Conservation (phyloP, 2,113 vertebrate species). For the Dipodomys merriami region DNA sequence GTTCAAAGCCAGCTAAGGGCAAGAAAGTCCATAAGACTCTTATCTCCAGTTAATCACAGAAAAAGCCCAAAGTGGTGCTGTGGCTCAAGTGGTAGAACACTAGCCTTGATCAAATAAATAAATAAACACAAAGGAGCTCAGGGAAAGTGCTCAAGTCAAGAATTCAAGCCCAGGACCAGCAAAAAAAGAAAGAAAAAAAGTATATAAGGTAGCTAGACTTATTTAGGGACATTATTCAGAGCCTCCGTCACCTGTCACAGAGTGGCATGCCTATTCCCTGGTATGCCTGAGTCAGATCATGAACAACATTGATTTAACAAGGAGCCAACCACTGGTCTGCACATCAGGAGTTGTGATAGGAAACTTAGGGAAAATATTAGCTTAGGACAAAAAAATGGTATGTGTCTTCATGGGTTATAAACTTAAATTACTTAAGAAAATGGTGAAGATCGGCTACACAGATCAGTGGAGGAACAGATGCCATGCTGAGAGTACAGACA, state of each 20-base stretch:
- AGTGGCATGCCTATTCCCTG: rapidly evolving
- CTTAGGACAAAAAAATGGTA: rapidly evolving
- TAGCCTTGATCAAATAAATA: no score
- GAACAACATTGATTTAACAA: background rate
- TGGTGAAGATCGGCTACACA: background rate
- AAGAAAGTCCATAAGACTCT: no score
- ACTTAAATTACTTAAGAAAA: background rate
- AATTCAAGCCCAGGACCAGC: no score
- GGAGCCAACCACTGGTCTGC: rapidly evolving
- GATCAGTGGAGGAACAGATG: background rate
- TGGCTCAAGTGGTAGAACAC: no score
- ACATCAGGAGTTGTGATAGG: background rate
- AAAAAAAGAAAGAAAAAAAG: no score
- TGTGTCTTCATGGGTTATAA: background rate
- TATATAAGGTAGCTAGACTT: rapidly evolving
- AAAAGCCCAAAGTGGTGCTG: no score
- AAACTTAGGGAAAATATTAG: background rate
- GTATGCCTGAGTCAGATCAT: no score
- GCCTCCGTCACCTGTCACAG: background rate
- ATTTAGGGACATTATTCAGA: background rate
- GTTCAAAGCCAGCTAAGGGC: no score
- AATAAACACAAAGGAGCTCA: no score
- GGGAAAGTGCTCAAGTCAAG: no score
- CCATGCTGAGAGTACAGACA: background rate
- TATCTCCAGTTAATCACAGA: no score